Conservation (phyloP, 2,113 vertebrate genomes). For the Prietella phreatophila region DNA sequence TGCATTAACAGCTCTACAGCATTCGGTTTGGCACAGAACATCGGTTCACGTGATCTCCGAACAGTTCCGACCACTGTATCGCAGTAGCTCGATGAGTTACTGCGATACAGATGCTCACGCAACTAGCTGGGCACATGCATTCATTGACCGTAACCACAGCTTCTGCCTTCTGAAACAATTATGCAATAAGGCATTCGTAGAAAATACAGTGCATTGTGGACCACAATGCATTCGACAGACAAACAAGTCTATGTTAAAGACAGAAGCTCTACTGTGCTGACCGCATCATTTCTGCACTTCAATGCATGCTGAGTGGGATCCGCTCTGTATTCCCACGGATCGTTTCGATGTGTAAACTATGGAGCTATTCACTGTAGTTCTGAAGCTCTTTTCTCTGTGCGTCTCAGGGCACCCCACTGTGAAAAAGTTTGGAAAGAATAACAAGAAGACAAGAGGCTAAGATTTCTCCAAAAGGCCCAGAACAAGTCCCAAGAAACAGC, state of each 20-base stretch:
- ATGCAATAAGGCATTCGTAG: constrained; percentile 6
- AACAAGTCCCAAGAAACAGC: constrained; percentile 50
- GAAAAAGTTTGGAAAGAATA: constrained; percentile 51
- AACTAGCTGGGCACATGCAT: neutral
- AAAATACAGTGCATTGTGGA: constrained; percentile 30
- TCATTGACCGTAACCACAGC: neutral
- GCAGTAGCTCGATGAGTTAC: neutral
- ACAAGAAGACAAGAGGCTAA: constrained; percentile 57
- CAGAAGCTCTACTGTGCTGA: constrained; percentile 40
- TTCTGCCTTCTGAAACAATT: constrained; percentile 20
- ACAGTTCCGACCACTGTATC: neutral
- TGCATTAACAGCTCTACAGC: neutral
- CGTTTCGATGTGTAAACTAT: constrained; percentile 51
- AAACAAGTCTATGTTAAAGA: constrained; percentile 45
- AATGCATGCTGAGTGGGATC: constrained; percentile 44
- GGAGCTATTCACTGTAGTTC: constrained; percentile 47
- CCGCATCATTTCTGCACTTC: constrained; percentile 42
- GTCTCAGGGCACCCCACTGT: constrained; percentile 56
- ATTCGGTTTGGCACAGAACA: neutral
- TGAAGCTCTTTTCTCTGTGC: constrained; percentile 47
- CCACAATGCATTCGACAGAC: constrained; percentile 29
- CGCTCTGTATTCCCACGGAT: constrained; percentile 53
- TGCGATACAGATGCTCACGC: neutral
- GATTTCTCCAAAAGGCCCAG: constrained; percentile 51
- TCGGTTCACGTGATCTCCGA: neutral